A percentile compares a stretch with the other conserved stretches of the same genome.
These are phyloP conservation scores for Pitangus sulphuratus DNA, from an alignment of 2,797 vertebrate species.

Conservation along the genomic window DNA sequence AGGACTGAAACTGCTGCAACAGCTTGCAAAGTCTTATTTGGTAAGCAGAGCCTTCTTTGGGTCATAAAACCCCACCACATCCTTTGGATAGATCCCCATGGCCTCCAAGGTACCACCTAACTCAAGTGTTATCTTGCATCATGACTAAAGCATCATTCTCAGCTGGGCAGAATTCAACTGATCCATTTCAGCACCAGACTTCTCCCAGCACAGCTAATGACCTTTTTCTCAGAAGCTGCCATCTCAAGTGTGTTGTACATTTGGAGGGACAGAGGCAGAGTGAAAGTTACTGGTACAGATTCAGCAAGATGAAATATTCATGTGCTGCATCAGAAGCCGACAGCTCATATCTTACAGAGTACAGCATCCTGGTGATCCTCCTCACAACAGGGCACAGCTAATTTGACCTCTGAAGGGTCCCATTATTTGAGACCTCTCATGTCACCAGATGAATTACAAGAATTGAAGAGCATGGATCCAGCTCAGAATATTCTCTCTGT, in stretches of 20 bases:
- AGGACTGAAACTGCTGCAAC: not conserved
- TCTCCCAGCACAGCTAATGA: not conserved
- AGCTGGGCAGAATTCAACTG: not conserved
- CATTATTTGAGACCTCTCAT: not conserved
- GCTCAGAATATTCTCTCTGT: not conserved
- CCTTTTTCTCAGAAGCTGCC: not conserved
- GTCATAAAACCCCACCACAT: not conserved
- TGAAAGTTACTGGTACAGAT: not conserved
- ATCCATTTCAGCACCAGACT: not conserved
- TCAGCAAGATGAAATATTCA: not conserved
- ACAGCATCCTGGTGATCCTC: not conserved
- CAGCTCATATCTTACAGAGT: not conserved
- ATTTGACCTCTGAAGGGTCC: not conserved
- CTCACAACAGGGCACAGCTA: fast-evolving
- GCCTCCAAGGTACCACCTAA: not conserved
- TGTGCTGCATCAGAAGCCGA: not conserved
- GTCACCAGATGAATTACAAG: not conserved
- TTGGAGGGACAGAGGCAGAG: not conserved
- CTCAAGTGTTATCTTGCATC: not conserved
- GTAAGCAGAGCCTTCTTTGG: not conserved
- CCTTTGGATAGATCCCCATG: not conserved
- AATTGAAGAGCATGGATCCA: not conserved
- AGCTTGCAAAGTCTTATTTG: not conserved
- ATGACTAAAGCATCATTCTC: not conserved
- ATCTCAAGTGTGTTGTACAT: not conserved